These are phyloP conservation scores for Drosophila mettleri DNA, from an alignment of 2,888 invertebrate genomes.

Conservation along the genomic window DNA sequence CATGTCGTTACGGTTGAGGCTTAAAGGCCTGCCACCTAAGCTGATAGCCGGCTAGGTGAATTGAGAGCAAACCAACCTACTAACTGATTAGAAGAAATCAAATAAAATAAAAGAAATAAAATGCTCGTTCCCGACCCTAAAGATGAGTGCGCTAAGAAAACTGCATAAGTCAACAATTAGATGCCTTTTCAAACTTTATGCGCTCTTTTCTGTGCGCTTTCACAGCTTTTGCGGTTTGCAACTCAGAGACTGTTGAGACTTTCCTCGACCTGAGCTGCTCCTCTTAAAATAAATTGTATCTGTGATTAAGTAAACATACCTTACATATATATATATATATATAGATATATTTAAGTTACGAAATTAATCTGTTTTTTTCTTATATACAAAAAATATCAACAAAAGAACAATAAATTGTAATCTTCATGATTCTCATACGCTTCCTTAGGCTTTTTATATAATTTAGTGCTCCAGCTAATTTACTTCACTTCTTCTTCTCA, in stretches of 20 bases:
- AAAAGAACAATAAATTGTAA: no score
- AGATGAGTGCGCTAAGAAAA: neutral
- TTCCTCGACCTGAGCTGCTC: neutral
- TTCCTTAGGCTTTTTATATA: neutral
- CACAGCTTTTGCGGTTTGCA: constrained; percentile 9
- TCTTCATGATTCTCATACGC: neutral
- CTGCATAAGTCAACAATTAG: neutral
- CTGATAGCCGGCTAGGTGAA: constrained; percentile 2
- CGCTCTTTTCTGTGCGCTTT: neutral
- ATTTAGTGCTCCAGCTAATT: neutral
- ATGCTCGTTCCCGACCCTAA: neutral
- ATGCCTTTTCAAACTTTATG: neutral
- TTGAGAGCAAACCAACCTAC: neutral
- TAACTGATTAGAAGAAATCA: constrained; percentile 19
- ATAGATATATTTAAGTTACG: no score
- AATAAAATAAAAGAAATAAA: no score
- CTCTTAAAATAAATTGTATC: neutral
- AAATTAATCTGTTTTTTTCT: no score
- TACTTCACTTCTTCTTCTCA: neutral
- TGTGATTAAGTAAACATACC: no score
- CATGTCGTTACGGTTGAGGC: constrained; percentile 39
- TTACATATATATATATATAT: no score
- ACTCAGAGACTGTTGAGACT: neutral
- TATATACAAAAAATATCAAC: no score
- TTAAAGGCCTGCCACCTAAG: constrained; percentile 5